Conservation (phyloP, 2,113 vertebrate species). For the Rhegmatorhina hoffmannsi region DNA sequence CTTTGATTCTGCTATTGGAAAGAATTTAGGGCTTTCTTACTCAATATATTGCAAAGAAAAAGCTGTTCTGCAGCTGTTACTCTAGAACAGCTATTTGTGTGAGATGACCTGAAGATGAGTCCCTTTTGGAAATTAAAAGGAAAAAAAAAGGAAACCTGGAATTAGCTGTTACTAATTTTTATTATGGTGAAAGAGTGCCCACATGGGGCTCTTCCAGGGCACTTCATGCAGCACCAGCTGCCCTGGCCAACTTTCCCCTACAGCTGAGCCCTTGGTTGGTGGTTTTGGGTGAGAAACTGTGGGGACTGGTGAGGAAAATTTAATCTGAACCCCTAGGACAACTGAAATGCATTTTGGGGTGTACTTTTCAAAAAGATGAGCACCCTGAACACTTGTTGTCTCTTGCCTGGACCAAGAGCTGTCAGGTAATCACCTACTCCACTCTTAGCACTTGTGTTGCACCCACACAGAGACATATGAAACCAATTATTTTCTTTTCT, state of each 20-base stretch:
- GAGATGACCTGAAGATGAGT: not conserved
- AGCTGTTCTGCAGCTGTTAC: not conserved
- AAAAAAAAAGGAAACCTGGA: not conserved
- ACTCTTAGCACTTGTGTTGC: not conserved
- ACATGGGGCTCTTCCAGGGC: not conserved
- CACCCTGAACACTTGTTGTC: rapidly evolving
- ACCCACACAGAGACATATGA: rapidly evolving
- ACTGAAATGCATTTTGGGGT: not conserved
- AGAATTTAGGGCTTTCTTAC: not conserved
- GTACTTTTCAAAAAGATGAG: not conserved
- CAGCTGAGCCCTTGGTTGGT: not conserved
- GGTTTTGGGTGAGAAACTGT: not conserved
- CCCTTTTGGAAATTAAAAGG: not conserved
- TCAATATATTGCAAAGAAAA: not conserved
- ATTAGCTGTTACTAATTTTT: not conserved
- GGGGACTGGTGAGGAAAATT: not conserved
- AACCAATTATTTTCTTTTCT: not conserved
- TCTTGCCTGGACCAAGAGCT: not conserved
- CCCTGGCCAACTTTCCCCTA: not conserved
- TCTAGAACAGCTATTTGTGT: not conserved
- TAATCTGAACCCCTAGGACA: too few relatives aligned
- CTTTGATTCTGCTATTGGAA: not conserved
- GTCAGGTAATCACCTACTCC: not conserved
- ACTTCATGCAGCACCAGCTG: not conserved
- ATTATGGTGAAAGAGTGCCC: not conserved